phyloP scores from a whole-genome alignment of 2,797 vertebrate genomes.

The Neostethus bicornis region DNA sequence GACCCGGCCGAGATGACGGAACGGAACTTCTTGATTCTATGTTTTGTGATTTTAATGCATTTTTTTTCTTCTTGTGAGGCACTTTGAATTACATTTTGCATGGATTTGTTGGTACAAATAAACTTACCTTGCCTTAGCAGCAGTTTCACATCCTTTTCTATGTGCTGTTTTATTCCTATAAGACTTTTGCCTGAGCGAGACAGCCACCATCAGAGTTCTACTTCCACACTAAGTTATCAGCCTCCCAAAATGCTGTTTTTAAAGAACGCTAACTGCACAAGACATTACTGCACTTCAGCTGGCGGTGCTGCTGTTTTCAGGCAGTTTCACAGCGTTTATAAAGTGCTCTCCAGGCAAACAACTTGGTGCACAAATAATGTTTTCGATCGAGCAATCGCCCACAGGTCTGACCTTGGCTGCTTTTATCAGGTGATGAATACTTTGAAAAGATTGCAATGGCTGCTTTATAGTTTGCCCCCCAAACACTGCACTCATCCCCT shows the following conservation, averaged over 20 bases:
- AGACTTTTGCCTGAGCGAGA: slow-evolving; percentile 14
- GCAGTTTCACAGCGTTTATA: slow-evolving; percentile 35
- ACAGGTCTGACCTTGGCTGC: slow-evolving; percentile 69
- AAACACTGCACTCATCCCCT: slow-evolving; percentile 33
- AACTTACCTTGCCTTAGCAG: no score
- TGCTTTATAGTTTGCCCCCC: slow-evolving; percentile 21
- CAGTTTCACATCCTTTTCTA: slow-evolving; percentile 6
- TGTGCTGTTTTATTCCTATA: slow-evolving; percentile 4
- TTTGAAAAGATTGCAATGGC: slow-evolving; percentile 62
- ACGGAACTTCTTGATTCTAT: no score
- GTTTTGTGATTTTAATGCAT: no score
- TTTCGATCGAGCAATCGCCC: slow-evolving; percentile 59
- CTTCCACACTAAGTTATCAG: slow-evolving; percentile 3
- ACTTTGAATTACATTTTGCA: no score
- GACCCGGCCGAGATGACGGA: no score
- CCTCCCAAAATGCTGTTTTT: slow-evolving; percentile 10
- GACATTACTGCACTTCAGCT: slow-evolving; percentile 31
- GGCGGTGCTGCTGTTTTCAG: slow-evolving; percentile 7
- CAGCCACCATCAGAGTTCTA: background rate
- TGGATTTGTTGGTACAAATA: no score
- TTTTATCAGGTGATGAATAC: slow-evolving; percentile 73
- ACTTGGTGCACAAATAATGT: slow-evolving; percentile 48
- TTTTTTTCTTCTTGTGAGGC: no score
- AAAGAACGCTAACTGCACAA: slow-evolving; percentile 34
- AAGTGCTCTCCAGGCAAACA: slow-evolving; percentile 51